phyloP scores from a whole-genome alignment of 2,888 invertebrate genomes.

The Petrolisthes manimaculis region DNA sequence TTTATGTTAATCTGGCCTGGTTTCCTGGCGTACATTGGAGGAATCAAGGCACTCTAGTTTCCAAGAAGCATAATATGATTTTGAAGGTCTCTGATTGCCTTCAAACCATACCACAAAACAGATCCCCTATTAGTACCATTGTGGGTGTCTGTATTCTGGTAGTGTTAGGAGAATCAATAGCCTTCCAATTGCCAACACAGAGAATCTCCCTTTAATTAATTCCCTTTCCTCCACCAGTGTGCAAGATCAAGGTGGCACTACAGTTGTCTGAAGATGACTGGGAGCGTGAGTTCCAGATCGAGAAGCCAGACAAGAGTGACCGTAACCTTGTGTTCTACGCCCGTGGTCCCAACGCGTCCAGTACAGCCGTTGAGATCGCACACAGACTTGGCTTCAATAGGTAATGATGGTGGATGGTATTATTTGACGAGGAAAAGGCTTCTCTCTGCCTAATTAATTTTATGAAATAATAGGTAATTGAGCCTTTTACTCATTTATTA shows the following conservation, averaged over 20 bases:
- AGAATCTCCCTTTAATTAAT: too few relatives aligned
- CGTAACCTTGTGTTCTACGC: constrained; percentile 63
- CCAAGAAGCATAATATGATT: too few relatives aligned
- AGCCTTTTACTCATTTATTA: not conserved
- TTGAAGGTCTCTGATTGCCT: too few relatives aligned
- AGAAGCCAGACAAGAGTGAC: constrained; percentile 54
- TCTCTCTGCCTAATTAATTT: not conserved
- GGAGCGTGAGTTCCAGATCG: constrained; percentile 44
- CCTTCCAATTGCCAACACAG: too few relatives aligned
- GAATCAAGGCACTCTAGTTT: too few relatives aligned
- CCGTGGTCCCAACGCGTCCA: constrained; percentile 63
- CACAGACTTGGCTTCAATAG: constrained; percentile 62
- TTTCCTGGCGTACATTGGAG: too few relatives aligned
- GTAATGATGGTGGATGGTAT: constrained; percentile 6
- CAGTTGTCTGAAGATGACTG: constrained; percentile 59
- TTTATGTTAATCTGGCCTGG: too few relatives aligned
- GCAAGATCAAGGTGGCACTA: constrained; percentile 61
- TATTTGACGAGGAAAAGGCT: not conserved
- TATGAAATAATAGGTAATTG: not conserved
- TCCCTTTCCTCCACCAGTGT: constrained; percentile 46
- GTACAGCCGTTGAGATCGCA: constrained; percentile 64
- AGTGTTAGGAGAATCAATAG: too few relatives aligned
- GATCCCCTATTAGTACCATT: too few relatives aligned
- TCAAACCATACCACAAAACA: too few relatives aligned
- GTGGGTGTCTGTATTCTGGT: too few relatives aligned